Evolutionary conservation across 1,140 invertebrate genomes (phyloP), one percentile per base, ranked within the genome.

Genomic region (Diprion similis): DNA sequence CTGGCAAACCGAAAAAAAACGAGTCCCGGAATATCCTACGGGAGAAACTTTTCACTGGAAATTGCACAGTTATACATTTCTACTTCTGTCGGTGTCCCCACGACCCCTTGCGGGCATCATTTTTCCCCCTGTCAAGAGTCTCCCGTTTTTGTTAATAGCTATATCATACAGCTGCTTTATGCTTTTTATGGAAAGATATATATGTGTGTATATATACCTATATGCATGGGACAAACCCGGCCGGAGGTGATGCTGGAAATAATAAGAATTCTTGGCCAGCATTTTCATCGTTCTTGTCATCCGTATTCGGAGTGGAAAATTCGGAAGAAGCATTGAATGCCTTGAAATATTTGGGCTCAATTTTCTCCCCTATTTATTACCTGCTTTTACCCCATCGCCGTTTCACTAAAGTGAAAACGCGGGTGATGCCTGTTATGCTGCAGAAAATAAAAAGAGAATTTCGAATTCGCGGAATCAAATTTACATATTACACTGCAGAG

Each of bases 1-100:
- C 19, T 66, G 15, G 15, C 24, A 68, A 73, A 64, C 8, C 13
- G n/a, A 51, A 51, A 72, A 72, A 72, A 11, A 47, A 18, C 45
- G 17, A 64, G 15, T 66, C 46, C 18, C 18, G 45, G 64, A 59
- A 65, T 45, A 15, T 37, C 68, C 37, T 19, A 51, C 66, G 67
- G 19, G 48, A 46, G 64, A 46, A 71, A 71, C 59, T 46, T 71
- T 71, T 64, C 11, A n/a, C 59, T 18, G 18, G 67, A 68, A 72
- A 13, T 66, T 17, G 45, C 46, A 47, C 46, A 19, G 67, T 66
- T 37, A 59, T 37, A 68, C 64, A 68, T 37, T n/a, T 70, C 59
- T 10, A 64, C 24, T 70, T 48, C 19, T 69, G 59, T 37, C 65
- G 48, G 70, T 70, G 10, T 6, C 2, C 24, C 24, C 24, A 37